Evolutionary conservation across 2,797 vertebrate species (phyloP).

Genomic region (Gymnocypris eckloni): DNA sequence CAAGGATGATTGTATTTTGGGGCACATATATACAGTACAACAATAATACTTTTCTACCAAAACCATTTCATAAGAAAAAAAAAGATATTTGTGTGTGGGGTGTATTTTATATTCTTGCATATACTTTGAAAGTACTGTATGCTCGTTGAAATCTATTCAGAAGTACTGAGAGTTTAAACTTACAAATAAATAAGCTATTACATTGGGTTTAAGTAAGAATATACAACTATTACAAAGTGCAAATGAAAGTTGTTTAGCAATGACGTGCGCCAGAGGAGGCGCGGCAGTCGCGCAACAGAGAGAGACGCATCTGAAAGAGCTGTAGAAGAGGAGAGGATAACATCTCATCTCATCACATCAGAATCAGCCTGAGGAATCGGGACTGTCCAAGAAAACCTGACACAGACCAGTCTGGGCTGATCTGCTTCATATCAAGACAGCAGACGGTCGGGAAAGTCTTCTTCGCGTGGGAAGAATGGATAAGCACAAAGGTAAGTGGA

Average conservation of each 20-base stretch:
- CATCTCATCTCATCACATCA: slow-evolving; percentile 28
- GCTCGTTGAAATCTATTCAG: not conserved
- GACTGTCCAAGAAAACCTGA: slow-evolving; percentile 32
- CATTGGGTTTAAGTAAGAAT: not conserved
- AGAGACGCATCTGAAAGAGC: slow-evolving; percentile 32
- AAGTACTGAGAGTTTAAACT: not conserved
- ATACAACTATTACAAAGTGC: not conserved
- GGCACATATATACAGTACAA: too few relatives aligned
- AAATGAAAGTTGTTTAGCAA: not conserved
- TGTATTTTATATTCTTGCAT: not conserved
- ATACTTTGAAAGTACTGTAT: not conserved
- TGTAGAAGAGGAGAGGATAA: slow-evolving; percentile 27
- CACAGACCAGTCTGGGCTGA: slow-evolving; percentile 36
- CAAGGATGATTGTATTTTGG: too few relatives aligned
- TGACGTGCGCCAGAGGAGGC: slow-evolving; percentile 50
- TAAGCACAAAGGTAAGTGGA: slow-evolving; percentile 80
- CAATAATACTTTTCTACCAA: not conserved
- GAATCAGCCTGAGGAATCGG: slow-evolving; percentile 9
- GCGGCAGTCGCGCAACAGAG: slow-evolving; percentile 23
- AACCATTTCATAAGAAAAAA: not conserved
- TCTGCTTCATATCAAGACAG: not conserved
- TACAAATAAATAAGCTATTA: not conserved
- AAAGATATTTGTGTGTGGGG: not conserved
- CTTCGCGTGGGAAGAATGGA: slow-evolving; percentile 71
- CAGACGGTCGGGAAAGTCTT: slow-evolving; percentile 7